Evolutionary conservation across 1,140 invertebrate species (phyloP).

Genomic region (Pseudomyrmex dendroicus): DNA sequence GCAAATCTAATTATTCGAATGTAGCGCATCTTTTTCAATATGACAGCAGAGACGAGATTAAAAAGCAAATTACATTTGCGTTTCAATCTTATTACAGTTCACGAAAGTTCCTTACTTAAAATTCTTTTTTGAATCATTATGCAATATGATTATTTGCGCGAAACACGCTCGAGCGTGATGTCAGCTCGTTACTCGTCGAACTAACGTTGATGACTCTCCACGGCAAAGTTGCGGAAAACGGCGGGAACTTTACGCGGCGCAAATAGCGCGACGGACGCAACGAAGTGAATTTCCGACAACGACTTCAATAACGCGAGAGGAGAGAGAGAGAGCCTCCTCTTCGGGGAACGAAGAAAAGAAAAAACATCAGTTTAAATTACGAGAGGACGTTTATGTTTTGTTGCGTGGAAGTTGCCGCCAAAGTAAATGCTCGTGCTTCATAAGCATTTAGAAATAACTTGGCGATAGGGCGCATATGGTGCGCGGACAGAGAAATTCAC

Average conservation of each 20-base stretch:
- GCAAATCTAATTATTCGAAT: not conserved
- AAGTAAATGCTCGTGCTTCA: slow-evolving; percentile 16
- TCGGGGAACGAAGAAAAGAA: not conserved
- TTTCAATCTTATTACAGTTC: no score
- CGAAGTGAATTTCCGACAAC: slow-evolving; percentile 6
- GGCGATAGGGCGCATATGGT: not conserved
- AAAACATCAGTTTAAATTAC: slow-evolving; percentile 36
- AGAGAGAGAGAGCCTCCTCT: no score
- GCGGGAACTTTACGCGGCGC: not conserved
- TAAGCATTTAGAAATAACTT: slow-evolving; percentile 25
- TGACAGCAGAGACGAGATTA: no score
- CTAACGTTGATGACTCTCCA: not conserved
- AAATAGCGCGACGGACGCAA: slow-evolving; percentile 16
- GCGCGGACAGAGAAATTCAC: not conserved
- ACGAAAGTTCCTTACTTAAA: no score
- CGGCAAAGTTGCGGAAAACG: slow-evolving; percentile 11
- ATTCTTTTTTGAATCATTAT: not conserved
- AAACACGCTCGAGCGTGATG: not conserved
- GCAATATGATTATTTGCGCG: not conserved
- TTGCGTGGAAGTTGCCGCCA: slow-evolving; percentile 16
- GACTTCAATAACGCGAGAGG: slow-evolving; percentile 6
- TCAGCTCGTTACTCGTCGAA: slow-evolving; percentile 11
- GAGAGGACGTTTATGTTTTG: not conserved
- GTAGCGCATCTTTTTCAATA: not conserved
- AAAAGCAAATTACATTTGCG: no score